Percentiles rank a stretch among this genome's conserved stretches.
Conservation (phyloP, 2,888 invertebrate species). For the Gibbula magus region DNA sequence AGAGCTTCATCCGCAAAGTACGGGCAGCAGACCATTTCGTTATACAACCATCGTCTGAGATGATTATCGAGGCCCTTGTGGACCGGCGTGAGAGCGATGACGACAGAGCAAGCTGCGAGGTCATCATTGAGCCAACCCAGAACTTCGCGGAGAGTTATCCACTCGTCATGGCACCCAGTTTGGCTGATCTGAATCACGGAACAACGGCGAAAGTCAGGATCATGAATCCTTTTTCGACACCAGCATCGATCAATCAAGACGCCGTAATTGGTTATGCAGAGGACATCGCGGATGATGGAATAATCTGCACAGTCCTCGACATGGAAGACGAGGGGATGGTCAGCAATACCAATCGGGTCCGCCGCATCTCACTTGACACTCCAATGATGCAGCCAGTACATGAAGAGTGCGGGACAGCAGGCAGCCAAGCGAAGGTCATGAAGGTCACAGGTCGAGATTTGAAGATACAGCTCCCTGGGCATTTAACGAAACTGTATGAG, state of each 20-base stretch:
- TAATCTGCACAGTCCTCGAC: not conserved
- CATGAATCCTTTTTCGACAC: constrained; percentile 35
- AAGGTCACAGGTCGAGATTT: no score
- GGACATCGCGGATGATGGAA: not conserved
- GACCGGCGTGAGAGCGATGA: constrained; percentile 28
- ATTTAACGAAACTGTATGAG: no score
- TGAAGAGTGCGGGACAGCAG: no score
- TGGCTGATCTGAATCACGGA: constrained; percentile 31
- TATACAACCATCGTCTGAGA: no score
- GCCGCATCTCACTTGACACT: not conserved
- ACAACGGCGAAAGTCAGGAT: constrained; percentile 35
- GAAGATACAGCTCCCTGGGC: no score
- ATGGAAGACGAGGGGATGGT: not conserved
- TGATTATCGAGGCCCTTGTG: constrained; percentile 35
- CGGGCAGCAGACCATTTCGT: no score
- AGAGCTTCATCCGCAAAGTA: not conserved
- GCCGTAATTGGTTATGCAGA: not conserved
- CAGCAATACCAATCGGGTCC: not conserved
- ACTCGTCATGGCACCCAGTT: constrained; percentile 34
- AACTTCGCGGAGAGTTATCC: constrained; percentile 31
- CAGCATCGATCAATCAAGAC: no score
- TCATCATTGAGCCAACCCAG: constrained; percentile 33
- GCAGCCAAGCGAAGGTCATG: no score
- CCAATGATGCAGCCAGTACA: no score
- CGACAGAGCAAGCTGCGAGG: not conserved